These are phyloP conservation scores for Drosophila mayaguana DNA, from an alignment of 2,888 invertebrate genomes.

Conservation along the genomic window DNA sequence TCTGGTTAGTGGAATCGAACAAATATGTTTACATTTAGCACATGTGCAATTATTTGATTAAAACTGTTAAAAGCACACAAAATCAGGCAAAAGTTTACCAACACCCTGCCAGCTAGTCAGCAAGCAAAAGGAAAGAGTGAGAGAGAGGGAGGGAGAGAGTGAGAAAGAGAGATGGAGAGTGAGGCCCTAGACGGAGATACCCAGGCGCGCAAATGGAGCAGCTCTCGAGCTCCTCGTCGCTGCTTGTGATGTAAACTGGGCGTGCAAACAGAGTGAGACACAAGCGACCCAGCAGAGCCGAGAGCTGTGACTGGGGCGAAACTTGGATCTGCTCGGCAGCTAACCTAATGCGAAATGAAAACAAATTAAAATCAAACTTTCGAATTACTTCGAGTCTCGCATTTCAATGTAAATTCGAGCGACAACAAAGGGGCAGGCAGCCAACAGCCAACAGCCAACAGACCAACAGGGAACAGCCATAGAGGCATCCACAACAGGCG, in stretches of 20 bases:
- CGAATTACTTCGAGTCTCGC: conserved; percentile 82
- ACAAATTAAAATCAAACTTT: conserved; percentile 83
- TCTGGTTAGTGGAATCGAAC: conserved; percentile 83
- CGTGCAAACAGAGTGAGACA: conserved; percentile 70
- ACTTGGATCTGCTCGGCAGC: conserved; percentile 42
- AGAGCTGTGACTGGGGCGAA: conserved; percentile 4
- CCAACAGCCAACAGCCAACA: background rate
- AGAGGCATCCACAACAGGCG: background rate
- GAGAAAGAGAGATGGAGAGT: conserved; percentile 10
- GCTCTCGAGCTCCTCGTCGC: conserved; percentile 58
- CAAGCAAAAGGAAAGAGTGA: background rate
- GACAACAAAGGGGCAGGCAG: conserved; percentile 62
- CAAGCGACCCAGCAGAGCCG: conserved; percentile 4
- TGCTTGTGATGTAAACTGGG: conserved; percentile 77
- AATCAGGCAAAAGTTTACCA: conserved; percentile 81
- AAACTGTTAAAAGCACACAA: conserved; percentile 84
- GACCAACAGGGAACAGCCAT: background rate
- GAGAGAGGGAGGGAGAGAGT: background rate
- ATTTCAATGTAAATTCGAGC: conserved; percentile 80
- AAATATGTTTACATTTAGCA: conserved; percentile 84
- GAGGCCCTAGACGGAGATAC: conserved; percentile 16
- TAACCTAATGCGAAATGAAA: conserved; percentile 82
- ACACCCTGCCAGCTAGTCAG: conserved; percentile 51
- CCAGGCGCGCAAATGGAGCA: conserved; percentile 70
- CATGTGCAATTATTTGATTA: conserved; percentile 85